Conservation (phyloP, 92 coral and sea anemone species). For the Phenganax marumi region DNA sequence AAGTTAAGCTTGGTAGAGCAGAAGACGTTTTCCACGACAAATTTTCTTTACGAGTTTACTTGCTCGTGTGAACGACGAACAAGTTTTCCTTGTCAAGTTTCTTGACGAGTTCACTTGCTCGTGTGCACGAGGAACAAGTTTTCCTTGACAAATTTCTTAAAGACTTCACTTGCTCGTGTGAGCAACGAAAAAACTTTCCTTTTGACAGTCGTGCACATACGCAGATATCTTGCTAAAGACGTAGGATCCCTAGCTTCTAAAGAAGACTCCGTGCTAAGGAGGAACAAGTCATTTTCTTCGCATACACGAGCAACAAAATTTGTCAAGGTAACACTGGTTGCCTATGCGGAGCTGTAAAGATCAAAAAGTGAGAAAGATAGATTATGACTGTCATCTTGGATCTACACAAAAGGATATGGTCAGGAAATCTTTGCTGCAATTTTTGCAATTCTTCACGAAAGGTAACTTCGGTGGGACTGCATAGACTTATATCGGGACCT, state of each 20-base stretch:
- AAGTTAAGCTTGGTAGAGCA: neutral
- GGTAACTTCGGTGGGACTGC: conserved; percentile 84
- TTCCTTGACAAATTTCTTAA: neutral
- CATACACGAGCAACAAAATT: no score
- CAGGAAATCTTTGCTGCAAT: conserved; percentile 88
- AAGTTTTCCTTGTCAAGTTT: neutral
- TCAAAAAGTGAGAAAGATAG: no score
- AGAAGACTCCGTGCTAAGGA: no score
- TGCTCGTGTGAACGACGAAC: no score
- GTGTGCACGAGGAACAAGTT: neutral
- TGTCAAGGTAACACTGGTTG: no score
- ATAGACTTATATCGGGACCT: conserved; percentile 35
- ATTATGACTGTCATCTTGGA: neutral
- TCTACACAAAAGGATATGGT: conserved; percentile 78
- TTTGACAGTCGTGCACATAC: neutral
- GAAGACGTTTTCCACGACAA: neutral
- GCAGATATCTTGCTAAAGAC: no score
- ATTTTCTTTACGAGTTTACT: neutral
- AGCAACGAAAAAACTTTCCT: no score
- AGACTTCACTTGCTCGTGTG: no score
- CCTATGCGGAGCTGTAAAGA: no score
- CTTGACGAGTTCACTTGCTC: no score
- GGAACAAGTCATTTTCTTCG: no score
- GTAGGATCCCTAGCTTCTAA: neutral
- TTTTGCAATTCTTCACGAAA: conserved; percentile 89